Conservation (phyloP, 2,888 invertebrate species). For the Selenia dentaria region DNA sequence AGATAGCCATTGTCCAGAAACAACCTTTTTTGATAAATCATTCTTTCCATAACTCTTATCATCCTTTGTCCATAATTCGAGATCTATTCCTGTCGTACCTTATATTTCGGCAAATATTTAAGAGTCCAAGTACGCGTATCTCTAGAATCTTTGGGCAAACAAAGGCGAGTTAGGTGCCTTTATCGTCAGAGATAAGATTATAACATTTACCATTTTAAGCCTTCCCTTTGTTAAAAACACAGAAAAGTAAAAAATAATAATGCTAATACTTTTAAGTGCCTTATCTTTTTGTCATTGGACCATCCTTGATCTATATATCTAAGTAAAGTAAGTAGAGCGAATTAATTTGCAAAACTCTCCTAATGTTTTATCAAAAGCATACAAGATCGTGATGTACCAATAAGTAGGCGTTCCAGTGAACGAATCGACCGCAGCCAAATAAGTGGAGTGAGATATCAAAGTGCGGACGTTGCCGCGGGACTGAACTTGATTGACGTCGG, state of each 20-base stretch:
- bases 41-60: too few relatives aligned
- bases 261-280: too few relatives aligned
- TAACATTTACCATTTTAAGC: slow-evolving; percentile 28
- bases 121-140: slow-evolving; percentile 48
- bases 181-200: slow-evolving; percentile 33
- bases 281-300: too few relatives aligned
- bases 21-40: too few relatives aligned
- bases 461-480: slow-evolving; percentile 54
- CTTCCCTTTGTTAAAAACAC: slow-evolving; percentile 27
- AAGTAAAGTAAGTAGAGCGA: too few relatives aligned
- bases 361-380: too few relatives aligned
- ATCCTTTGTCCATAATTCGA: slow-evolving; percentile 25
- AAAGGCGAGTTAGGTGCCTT: slow-evolving; percentile 44
- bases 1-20: too few relatives aligned
- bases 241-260: slow-evolving; percentile 2
- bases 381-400: slow-evolving; percentile 34
- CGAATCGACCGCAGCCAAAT: slow-evolving; percentile 66
- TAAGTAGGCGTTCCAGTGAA: slow-evolving; percentile 48
- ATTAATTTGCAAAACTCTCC: too few relatives aligned
- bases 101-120: slow-evolving; percentile 47
- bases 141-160: slow-evolving; percentile 52
- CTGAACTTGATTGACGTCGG: slow-evolving; percentile 46
- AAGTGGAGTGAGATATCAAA: slow-evolving; percentile 60
- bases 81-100: slow-evolving; percentile 28
- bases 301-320: too few relatives aligned